phyloP scores from a whole-genome alignment of 2,888 invertebrate species.

The Andrena flavipes region DNA sequence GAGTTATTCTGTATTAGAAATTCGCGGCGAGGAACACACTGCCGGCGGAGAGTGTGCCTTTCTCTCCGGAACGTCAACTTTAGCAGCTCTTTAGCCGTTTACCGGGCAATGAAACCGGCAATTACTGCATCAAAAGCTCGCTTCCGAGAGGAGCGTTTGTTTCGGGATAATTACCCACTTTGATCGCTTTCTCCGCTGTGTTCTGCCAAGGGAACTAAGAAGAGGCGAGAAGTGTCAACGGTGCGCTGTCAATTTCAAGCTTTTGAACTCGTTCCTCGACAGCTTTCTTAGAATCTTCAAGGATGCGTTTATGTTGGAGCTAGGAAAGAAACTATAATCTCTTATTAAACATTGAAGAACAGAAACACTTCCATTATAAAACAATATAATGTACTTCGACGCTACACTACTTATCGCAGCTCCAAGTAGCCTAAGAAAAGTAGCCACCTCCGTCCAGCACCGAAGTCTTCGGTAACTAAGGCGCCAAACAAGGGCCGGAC shows the following conservation, averaged over 20 bases:
- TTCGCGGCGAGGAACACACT: conserved; percentile 37
- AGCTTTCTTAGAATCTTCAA: no score
- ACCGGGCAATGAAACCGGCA: conserved; percentile 28
- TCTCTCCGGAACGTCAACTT: conserved; percentile 39
- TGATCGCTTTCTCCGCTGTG: not conserved
- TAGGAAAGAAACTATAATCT: no score
- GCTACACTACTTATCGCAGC: no score
- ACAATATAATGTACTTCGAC: no score
- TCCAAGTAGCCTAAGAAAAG: no score
- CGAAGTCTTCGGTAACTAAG: no score
- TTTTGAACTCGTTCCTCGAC: no score
- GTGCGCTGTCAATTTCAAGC: not conserved
- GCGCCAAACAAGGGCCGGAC: no score
- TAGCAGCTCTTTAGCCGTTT: conserved; percentile 35
- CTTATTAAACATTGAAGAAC: no score
- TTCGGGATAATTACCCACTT: not conserved
- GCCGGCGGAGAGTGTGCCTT: not conserved
- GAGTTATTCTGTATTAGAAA: conserved; percentile 48
- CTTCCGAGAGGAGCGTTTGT: not conserved
- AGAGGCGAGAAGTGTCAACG: not conserved
- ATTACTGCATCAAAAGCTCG: conserved; percentile 4
- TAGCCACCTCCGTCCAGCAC: no score
- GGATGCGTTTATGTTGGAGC: no score
- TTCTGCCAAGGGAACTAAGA: not conserved
- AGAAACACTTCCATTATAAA: no score